Evolutionary conservation across 2,888 invertebrate genomes (phyloP).

Genomic region (Drosophila trichaetosa): DNA sequence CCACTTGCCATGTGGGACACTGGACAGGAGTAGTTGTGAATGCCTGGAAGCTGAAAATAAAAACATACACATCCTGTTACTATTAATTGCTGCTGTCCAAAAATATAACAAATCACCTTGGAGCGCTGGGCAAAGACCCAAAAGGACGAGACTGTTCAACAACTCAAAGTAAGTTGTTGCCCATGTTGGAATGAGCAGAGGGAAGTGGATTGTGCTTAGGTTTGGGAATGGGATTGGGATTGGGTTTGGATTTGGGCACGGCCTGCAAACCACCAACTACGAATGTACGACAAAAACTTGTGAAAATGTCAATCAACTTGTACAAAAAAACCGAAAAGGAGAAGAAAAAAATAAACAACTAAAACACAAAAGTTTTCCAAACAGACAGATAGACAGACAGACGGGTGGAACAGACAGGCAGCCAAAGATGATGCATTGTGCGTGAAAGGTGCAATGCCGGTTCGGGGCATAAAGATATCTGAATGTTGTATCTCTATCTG

Average conservation of each 20-base stretch:
- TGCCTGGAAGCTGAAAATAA: slow-evolving; percentile 42
- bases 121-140: slow-evolving; percentile 60
- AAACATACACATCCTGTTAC: slow-evolving; percentile 78
- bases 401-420: slow-evolving; percentile 44
- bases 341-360: slow-evolving; percentile 28
- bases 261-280: slow-evolving; percentile 49
- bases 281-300: slow-evolving; percentile 75
- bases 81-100: slow-evolving; percentile 83
- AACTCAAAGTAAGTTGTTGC: slow-evolving; percentile 42
- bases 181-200: slow-evolving; percentile 15
- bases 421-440: slow-evolving; percentile 79
- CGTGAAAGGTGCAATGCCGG: slow-evolving; percentile 76
- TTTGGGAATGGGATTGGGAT: slow-evolving; percentile 18
- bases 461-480: slow-evolving; percentile 71
- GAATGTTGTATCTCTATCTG: slow-evolving; percentile 73
- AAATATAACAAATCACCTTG: slow-evolving; percentile 82
- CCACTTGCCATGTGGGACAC: slow-evolving; percentile 48
- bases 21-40: slow-evolving; percentile 21
- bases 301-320: slow-evolving; percentile 82
- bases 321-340: slow-evolving; percentile 52
- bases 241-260: slow-evolving; percentile 41
- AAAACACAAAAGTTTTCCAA: slow-evolving; percentile 72
- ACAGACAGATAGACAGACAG: slow-evolving; percentile 35
- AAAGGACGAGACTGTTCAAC: slow-evolving; percentile 69
- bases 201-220: slow-evolving; percentile 25